Conservation (phyloP, 1,140 invertebrate species). For the Camponotus floridanus region DNA sequence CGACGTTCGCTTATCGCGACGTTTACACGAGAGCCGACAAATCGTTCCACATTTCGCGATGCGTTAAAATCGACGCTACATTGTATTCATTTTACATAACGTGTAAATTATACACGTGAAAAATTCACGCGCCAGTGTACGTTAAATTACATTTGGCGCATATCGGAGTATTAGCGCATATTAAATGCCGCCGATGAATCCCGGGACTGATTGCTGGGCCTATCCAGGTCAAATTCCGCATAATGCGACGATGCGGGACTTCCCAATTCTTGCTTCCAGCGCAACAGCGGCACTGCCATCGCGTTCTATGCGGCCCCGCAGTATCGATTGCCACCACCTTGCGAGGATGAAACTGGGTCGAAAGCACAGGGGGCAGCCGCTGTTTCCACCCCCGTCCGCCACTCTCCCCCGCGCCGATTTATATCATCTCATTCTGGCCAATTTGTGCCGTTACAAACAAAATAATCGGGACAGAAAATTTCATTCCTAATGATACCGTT, state of each 20-base stretch:
- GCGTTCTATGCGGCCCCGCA: conserved; percentile 51
- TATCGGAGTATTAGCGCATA: too few species aligned
- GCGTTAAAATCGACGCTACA: not conserved
- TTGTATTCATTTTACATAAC: not conserved
- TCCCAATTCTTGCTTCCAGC: conserved; percentile 46
- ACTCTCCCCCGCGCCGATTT: conserved; percentile 29
- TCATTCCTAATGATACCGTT: not conserved
- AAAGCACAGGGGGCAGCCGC: conserved; percentile 72
- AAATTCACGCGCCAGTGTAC: too few species aligned
- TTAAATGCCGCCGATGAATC: not conserved
- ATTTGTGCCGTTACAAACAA: not conserved
- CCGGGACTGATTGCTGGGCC: not conserved
- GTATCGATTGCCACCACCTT: conserved; percentile 82
- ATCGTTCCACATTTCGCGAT: not conserved
- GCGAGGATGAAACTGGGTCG: conserved; percentile 84
- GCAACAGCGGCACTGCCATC: conserved; percentile 48
- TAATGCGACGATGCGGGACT: not conserved
- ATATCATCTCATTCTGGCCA: conserved; percentile 14
- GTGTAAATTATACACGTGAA: not conserved
- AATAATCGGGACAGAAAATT: not conserved
- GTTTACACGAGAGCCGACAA: not conserved
- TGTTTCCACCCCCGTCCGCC: not conserved
- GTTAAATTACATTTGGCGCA: too few species aligned
- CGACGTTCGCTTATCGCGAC: conserved; percentile 18
- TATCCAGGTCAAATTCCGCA: not conserved